A percentile compares a stretch with the other conserved stretches of the same genome.
phyloP scores from a whole-genome alignment of 2,888 invertebrate genomes.

The Synanthedon tipuliformis region DNA sequence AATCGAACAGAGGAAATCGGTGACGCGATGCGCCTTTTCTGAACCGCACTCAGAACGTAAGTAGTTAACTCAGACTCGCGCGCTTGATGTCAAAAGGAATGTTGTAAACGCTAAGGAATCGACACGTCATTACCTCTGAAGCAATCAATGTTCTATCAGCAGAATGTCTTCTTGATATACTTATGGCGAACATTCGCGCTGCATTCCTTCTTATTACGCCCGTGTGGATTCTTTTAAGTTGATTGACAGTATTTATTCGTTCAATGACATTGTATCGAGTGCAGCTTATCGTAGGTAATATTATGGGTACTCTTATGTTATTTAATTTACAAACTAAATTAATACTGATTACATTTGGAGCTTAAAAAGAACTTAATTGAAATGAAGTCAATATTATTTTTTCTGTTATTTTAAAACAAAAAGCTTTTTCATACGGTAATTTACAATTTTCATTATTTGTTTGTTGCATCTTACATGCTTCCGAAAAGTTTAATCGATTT shows the following conservation, averaged over 20 bases:
- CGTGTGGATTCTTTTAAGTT: conserved; percentile 12
- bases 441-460: too few species aligned
- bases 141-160: conserved; percentile 14
- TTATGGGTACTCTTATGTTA: too few species aligned
- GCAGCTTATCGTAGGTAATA: too few species aligned
- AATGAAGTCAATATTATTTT: too few species aligned
- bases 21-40: conserved; percentile 8
- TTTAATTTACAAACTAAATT: too few species aligned
- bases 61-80: conserved; percentile 2
- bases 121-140: conserved; percentile 14
- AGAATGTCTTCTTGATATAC: not conserved
- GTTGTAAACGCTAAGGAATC: conserved; percentile 11
- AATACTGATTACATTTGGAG: too few species aligned
- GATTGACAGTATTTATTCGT: conserved; percentile 1
- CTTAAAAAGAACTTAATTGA: too few species aligned
- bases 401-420: too few species aligned
- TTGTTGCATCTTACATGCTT: too few species aligned
- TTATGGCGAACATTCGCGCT: conserved; percentile 9
- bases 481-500: too few species aligned
- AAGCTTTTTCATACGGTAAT: too few species aligned
- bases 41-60: conserved; percentile 10
- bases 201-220: conserved; percentile 17
- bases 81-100: conserved; percentile 8
- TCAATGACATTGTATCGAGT: too few species aligned
- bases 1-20: conserved; percentile 11